These are phyloP conservation scores for Sebastes wilsoni DNA, from an alignment of 2,797 vertebrate species.

Conservation along the genomic window DNA sequence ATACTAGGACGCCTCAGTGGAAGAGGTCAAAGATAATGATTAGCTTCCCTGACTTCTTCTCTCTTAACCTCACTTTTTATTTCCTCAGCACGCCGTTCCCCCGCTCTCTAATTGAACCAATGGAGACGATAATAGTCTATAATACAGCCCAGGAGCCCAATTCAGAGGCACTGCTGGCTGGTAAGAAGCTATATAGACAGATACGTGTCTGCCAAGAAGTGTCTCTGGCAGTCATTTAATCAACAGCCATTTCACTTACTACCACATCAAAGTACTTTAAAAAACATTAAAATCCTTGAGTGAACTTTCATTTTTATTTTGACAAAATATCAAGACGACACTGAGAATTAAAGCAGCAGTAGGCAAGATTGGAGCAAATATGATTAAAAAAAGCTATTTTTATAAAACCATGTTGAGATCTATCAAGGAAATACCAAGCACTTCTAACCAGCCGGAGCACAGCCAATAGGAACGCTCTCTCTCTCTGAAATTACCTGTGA, in stretches of 20 bases:
- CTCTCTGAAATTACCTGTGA: no score
- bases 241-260: slow-evolving; percentile 33
- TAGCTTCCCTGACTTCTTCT: slow-evolving; percentile 2
- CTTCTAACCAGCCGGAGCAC: no score
- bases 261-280: slow-evolving; percentile 36
- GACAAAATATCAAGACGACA: slow-evolving; percentile 1
- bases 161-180: slow-evolving; percentile 35
- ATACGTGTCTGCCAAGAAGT: slow-evolving; percentile 25
- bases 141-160: slow-evolving; percentile 54
- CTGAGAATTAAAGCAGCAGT: not conserved
- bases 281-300: slow-evolving; percentile 12
- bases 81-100: slow-evolving; percentile 9
- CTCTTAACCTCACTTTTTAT: slow-evolving; percentile 36
- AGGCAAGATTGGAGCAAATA: no score
- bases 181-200: slow-evolving; percentile 27
- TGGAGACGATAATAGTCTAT: slow-evolving; percentile 53
- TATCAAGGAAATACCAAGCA: no score
- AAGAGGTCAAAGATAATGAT: slow-evolving; percentile 11
- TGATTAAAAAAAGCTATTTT: no score
- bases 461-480: no score
- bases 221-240: slow-evolving; percentile 35
- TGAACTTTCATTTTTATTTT: slow-evolving; percentile 12
- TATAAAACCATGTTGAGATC: no score
- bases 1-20: not conserved
- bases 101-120: slow-evolving; percentile 40